phyloP scores from a whole-genome alignment of 1,140 invertebrate genomes.

The Cepaea nemoralis region DNA sequence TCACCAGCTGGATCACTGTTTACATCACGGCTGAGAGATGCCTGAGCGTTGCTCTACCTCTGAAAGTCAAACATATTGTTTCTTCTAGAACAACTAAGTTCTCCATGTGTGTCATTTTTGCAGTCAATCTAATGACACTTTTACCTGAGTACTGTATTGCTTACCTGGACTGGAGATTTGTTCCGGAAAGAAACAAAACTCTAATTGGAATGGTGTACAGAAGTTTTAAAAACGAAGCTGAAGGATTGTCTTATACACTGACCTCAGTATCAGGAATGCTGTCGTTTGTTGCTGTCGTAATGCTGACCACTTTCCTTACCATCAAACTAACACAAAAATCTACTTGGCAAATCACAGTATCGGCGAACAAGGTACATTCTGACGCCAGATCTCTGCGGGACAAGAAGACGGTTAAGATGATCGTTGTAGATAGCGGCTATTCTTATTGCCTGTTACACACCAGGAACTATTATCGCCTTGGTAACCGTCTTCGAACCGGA shows the following conservation, averaged over 20 bases:
- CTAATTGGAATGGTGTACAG: neutral
- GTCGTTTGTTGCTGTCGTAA: slow-evolving; percentile 2
- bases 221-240: neutral
- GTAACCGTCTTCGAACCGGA: too few species aligned
- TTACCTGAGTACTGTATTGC: neutral
- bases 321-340: neutral
- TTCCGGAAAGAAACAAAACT: neutral
- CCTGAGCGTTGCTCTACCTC: too few species aligned
- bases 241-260: neutral
- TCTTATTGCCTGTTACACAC: too few species aligned
- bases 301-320: neutral
- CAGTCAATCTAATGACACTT: neutral
- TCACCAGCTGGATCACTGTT: too few species aligned
- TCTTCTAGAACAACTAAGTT: neutral
- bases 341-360: too few species aligned
- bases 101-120: neutral
- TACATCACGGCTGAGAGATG: too few species aligned
- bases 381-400: too few species aligned
- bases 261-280: neutral
- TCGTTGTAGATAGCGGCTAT: too few species aligned
- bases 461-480: too few species aligned
- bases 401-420: too few species aligned
- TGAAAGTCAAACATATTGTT: neutral
- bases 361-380: too few species aligned
- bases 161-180: slow-evolving; percentile 1